Percentiles rank a stretch among this genome's conserved stretches.
phyloP scores from a whole-genome alignment of 1,140 invertebrate genomes.

The Sitophilus oryzae region DNA sequence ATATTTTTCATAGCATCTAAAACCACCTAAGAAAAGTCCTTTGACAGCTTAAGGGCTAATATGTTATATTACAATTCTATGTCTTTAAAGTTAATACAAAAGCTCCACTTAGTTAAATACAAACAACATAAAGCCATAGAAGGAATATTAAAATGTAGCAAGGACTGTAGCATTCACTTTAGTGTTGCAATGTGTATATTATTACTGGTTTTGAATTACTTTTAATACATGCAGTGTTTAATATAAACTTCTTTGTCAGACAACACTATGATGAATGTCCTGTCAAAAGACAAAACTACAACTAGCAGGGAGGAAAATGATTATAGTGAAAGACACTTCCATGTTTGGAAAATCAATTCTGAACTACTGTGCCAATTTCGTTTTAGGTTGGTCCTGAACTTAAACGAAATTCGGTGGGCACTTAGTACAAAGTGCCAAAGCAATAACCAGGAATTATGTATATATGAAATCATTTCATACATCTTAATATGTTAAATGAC shows the following conservation, averaged over 20 bases:
- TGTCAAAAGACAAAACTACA: background rate
- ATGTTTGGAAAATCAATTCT: conserved; percentile 37
- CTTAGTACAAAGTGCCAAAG: conserved; percentile 35
- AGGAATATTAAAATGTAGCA: background rate
- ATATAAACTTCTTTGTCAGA: no score
- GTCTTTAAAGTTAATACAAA: background rate
- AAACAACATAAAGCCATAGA: background rate
- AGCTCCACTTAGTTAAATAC: background rate
- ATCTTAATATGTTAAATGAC: conserved; percentile 38
- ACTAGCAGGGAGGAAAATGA: background rate
- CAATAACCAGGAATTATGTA: conserved; percentile 41
- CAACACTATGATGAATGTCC: background rate
- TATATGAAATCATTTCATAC: conserved; percentile 42
- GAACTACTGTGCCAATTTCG: conserved; percentile 41
- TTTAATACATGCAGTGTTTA: no score
- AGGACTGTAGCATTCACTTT: background rate
- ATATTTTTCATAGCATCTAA: background rate
- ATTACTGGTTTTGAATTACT: no score
- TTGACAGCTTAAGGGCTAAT: background rate
- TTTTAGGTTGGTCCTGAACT: conserved; percentile 39
- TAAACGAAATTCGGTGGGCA: conserved; percentile 40
- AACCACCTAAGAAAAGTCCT: background rate
- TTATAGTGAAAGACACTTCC: conserved; percentile 4
- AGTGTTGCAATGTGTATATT: background rate
- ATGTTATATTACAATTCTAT: background rate